Evolutionary conservation across 37 sponge, comb jelly and placozoan species (phyloP), one percentile per base, ranked within the genome.

Genomic region (Diacarnus erythraeanus): DNA sequence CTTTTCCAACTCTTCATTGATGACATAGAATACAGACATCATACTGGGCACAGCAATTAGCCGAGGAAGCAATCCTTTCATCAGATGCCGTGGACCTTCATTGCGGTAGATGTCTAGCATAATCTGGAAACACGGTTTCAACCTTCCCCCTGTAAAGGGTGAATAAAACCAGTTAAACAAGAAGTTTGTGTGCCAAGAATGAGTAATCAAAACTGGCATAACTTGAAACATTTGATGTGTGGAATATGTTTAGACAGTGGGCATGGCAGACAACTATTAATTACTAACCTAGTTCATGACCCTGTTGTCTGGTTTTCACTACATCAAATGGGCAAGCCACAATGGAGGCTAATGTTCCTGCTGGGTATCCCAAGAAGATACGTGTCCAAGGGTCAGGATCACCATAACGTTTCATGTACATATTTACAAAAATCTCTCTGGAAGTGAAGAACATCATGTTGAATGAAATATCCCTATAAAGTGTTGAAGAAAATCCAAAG

Each of bases 311-410:
- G 15, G 94, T 94, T 83, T 94, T 94, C 59, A 83, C 71, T 25
- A 94, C 94, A 72, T 94, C 94, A 69, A 83, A 80, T 25, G 94
- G 94, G 35, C 91, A 90, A 42, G 91, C 84, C 9, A 87, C 70
- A 15, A 66, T 69, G 21, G 91, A 74, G 22, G 91, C 91, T 20
- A 94, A 0, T 17, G 26, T 31, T 26, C 94, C 94, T 22, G 88
- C 85, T 1, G 57, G 36, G 1, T 83, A n/a, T 22, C 94, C 94
- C 57, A 86, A 60, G 39, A 66, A 5, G 20, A 75, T 60, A 26
- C 91, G 64, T 59, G 27, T 23, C 5, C 34, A 57, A 0, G 71
- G 57, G 57, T 76, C 60, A 25, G 87, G 54, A 33, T 82, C 74
- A 23, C 67, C 59, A 34, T 74, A 79, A 42, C 34, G 51, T 37